Conservation (phyloP, 1,140 invertebrate species). For the Nylanderia fulva region DNA sequence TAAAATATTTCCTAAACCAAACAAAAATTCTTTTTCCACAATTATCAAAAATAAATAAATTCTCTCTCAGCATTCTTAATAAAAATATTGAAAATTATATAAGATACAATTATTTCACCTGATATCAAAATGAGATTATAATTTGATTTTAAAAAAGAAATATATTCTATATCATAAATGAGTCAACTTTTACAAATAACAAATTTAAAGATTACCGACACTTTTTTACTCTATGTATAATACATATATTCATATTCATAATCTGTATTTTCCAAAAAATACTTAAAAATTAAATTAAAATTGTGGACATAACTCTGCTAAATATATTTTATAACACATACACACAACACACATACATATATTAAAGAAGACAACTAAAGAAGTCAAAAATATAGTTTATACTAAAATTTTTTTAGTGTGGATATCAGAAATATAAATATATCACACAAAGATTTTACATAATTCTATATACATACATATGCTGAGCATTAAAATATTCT, state of each 20-base stretch:
- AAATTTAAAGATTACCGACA: background rate
- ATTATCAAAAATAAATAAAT: too few species aligned
- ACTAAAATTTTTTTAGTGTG: constrained; percentile 34
- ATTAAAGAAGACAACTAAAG: background rate
- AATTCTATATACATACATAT: background rate
- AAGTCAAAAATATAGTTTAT: constrained; percentile 43
- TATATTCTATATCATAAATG: background rate
- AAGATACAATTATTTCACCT: background rate
- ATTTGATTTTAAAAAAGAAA: background rate
- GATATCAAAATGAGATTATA: too few species aligned
- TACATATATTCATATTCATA: background rate
- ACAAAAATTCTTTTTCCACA: too few species aligned
- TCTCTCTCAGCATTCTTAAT: too few species aligned
- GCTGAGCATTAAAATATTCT: constrained; percentile 52
- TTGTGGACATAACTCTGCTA: constrained; percentile 37
- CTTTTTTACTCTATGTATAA: background rate
- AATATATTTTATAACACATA: constrained; percentile 36
- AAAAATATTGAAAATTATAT: too few species aligned
- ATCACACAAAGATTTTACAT: constrained; percentile 34
- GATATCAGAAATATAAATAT: constrained; percentile 45
- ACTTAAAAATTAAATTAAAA: too few species aligned
- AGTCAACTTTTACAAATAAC: too few species aligned
- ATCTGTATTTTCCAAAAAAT: constrained; percentile 11
- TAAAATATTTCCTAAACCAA: too few species aligned
- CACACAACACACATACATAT: background rate